A percentile compares a stretch with the other conserved stretches of the same genome.
phyloP scores from a whole-genome alignment of 2,113 vertebrate species.

The Crotophaga sulcirostris region DNA sequence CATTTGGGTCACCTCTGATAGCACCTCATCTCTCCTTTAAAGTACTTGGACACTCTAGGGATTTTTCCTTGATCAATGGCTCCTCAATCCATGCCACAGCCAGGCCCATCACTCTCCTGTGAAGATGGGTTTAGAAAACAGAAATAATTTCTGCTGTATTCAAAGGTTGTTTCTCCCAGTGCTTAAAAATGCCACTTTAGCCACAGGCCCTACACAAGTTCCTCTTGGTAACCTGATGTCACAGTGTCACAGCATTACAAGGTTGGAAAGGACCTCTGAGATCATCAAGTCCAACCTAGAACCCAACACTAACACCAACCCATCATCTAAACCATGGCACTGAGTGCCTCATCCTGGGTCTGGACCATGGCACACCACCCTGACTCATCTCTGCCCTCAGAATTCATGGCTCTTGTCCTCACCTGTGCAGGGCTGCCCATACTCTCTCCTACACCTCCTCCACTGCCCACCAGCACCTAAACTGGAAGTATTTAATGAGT shows the following conservation, averaged over 20 bases:
- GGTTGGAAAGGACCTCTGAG: too few relatives aligned
- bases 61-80: background rate
- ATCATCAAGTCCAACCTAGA: too few relatives aligned
- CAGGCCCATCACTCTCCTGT: background rate
- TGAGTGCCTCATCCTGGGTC: too few relatives aligned
- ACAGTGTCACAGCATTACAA: too few relatives aligned
- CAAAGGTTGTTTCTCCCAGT: background rate
- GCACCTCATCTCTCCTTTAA: background rate
- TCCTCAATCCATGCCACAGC: background rate
- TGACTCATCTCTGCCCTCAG: background rate
- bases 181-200: background rate
- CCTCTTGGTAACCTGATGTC: background rate
- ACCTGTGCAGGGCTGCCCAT: background rate
- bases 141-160: background rate
- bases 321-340: too few relatives aligned
- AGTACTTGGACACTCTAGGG: background rate
- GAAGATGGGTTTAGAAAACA: background rate
- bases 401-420: background rate
- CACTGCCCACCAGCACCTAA: background rate
- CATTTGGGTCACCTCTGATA: background rate
- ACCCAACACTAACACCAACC: too few relatives aligned
- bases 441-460: background rate
- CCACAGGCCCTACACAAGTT: background rate
- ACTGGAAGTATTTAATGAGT: background rate
- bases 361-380: rapidly evolving